phyloP scores from a whole-genome alignment of 2,113 vertebrate genomes.

The Phasianus colchicus region DNA sequence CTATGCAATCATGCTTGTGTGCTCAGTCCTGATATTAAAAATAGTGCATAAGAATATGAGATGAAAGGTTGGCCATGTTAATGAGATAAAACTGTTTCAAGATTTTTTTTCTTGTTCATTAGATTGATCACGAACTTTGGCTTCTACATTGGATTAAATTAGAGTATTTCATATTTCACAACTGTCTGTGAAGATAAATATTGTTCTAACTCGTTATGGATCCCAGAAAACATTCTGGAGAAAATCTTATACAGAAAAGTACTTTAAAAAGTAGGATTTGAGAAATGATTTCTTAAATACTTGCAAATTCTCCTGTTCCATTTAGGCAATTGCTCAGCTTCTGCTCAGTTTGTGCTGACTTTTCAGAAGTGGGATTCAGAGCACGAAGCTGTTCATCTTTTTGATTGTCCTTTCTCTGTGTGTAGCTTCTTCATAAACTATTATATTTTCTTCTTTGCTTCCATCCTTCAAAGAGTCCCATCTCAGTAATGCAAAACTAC shows the following conservation, averaged over 20 bases:
- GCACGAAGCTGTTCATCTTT: background rate
- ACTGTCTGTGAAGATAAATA: background rate
- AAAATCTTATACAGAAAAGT: background rate
- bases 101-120: background rate
- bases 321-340: background rate
- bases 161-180: background rate
- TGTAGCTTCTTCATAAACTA: background rate
- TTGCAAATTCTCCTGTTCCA: background rate
- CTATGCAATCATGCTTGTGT: background rate
- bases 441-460: background rate
- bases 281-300: background rate
- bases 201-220: background rate
- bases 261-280: background rate
- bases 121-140: background rate
- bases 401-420: background rate
- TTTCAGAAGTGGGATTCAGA: background rate
- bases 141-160: background rate
- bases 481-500: background rate
- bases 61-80: background rate
- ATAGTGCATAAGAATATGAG: background rate
- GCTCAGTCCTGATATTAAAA: background rate
- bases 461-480: accelerated
- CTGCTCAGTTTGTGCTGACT: background rate
- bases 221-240: background rate
- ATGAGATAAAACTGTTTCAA: background rate